Base-by-base conservation (phyloP, 2,888 invertebrate species). In the Rutpela maculata region DNA sequence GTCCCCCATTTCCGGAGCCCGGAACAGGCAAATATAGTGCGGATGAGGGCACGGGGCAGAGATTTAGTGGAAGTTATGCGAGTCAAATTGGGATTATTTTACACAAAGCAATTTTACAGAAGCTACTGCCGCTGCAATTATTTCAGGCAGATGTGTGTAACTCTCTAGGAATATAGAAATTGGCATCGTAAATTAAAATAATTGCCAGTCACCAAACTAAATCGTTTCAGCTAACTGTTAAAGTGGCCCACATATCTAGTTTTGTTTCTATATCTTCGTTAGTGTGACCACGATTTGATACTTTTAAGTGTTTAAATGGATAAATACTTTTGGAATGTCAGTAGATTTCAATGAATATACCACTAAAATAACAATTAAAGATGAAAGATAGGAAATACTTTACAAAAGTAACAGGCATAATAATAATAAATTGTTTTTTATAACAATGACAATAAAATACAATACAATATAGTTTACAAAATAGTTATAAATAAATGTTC, bases 51-150 rank as follows among this genome's bases (percentile, higher is more conserved):
- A 15, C 55, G 18, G 22, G 15, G 67, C 26, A 17, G 67, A 55
- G 67, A 67, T 67, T 67, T 55, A 77, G 60, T 75, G 79, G 72
- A 75, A 81, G 81, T 80, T 80, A 83, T 80, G 83, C 85, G 84
- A 80, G 82, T 85, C 85, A 81, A 86, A 86, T 84, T 78, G 81
- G 86, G 85, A 85, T 86, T 86, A 86, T 84, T 84, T 84, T 80
- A 81, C 85, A 86, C 85, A 84, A 85, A 84, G 85, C 84, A 84
- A 85, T 86, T 86, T 85, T 84, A 81, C 83, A 81, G 81, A 78
- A 79, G 79, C 60, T 38, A 74, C 83, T 79, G 74, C 77, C 75
- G 68, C 80, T 80, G 81, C 83, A 85, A 86, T 86, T 86, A 85
- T 85, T 86, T 81, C 84, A 82, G 82, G 83, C 84, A 83, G 83